Evolutionary conservation across 2,888 invertebrate species (phyloP).

Genomic region (Agonopterix arenella): DNA sequence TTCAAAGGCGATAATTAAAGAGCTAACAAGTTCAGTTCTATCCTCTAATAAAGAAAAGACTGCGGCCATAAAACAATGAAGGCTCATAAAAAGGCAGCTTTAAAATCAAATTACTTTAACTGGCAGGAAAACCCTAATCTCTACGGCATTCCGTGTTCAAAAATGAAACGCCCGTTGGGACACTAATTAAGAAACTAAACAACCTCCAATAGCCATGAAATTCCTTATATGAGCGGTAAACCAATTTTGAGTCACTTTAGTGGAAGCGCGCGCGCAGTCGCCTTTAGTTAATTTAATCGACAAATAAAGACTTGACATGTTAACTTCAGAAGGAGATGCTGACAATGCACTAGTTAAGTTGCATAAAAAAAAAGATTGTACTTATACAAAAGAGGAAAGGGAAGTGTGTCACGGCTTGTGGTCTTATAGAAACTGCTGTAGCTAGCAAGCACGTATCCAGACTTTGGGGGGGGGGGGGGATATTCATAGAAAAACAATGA

Average conservation of each 20-base stretch:
- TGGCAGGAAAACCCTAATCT: conserved; percentile 45
- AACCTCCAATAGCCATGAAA: conserved; percentile 66
- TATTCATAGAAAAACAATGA: too few species aligned
- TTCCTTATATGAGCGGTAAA: conserved; percentile 66
- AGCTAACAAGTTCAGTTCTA: background rate
- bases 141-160: conserved; percentile 40
- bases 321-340: conserved; percentile 29
- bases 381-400: too few species aligned
- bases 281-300: conserved; percentile 51
- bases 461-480: too few species aligned
- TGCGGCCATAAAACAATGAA: conserved; percentile 47
- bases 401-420: too few species aligned
- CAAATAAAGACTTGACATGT: conserved; percentile 48
- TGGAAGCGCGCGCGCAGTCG: conserved; percentile 30
- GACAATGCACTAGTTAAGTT: conserved; percentile 28
- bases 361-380: conserved; percentile 2
- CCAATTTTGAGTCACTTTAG: conserved; percentile 61
- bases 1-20: too few species aligned
- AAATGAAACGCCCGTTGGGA: conserved; percentile 38
- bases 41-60: conserved; percentile 6
- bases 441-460: too few species aligned
- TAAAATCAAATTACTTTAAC: conserved; percentile 44
- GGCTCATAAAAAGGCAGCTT: conserved; percentile 38
- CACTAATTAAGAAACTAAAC: conserved; percentile 69
- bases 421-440: too few species aligned